Conservation (phyloP, 2,888 invertebrate genomes). For the Escarpia spicata region DNA sequence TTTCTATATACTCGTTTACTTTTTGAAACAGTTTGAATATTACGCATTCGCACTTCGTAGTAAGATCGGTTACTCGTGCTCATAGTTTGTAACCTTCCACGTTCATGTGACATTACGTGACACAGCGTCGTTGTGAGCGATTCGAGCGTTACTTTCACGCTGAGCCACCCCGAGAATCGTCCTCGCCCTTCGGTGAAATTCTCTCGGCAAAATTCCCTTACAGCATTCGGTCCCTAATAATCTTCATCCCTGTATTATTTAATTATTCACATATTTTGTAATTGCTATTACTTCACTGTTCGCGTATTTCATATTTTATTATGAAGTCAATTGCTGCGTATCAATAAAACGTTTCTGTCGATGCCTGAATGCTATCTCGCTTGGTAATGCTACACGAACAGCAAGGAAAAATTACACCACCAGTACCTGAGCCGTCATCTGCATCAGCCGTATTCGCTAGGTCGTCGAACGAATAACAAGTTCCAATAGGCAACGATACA, state of each 20-base stretch:
- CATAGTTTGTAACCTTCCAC: not conserved
- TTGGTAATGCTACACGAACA: too few relatives aligned
- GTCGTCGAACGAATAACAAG: too few relatives aligned
- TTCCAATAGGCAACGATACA: too few relatives aligned
- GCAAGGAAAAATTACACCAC: too few relatives aligned
- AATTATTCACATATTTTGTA: not conserved
- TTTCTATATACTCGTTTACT: not conserved
- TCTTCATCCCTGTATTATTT: not conserved
- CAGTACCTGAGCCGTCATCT: too few relatives aligned
- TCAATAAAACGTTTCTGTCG: too few relatives aligned
- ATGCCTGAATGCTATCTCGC: too few relatives aligned
- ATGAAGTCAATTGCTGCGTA: too few relatives aligned
- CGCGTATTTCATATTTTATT: too few relatives aligned
- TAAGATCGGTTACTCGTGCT: not conserved
- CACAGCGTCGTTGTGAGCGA: not conserved
- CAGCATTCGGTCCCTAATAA: not conserved
- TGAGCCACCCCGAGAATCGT: not conserved
- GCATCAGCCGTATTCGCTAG: too few relatives aligned
- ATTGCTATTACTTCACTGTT: too few relatives aligned
- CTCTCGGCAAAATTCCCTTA: not conserved
- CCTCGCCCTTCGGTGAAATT: not conserved
- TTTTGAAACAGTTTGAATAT: not conserved
- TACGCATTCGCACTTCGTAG: not conserved
- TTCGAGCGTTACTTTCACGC: not conserved
- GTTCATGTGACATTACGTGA: not conserved